Evolutionary conservation across 30 jellyfish, hydroid and myxozoan genomes (phyloP).

Genomic region (Hydractinia echinata): DNA sequence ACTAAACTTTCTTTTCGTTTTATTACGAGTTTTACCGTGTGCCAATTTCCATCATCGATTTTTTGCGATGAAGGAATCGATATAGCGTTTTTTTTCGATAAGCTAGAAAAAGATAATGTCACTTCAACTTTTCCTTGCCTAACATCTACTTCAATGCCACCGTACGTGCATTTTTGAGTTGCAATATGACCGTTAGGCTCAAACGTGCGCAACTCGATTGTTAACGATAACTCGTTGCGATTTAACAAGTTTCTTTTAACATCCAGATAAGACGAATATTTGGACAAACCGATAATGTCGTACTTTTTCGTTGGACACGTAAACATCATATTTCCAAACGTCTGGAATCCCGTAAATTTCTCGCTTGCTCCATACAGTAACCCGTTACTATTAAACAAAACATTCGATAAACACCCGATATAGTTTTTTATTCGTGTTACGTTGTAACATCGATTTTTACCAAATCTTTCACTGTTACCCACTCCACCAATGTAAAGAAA

Average conservation of each 20-base stretch:
- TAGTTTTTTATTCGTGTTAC: slow-evolving; percentile 34
- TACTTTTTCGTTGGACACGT: slow-evolving; percentile 38
- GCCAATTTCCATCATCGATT: slow-evolving; percentile 91
- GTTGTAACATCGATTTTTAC: slow-evolving; percentile 34
- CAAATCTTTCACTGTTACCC: slow-evolving; percentile 40
- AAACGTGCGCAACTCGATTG: slow-evolving; percentile 64
- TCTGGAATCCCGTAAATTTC: slow-evolving; percentile 35
- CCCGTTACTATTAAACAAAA: slow-evolving; percentile 57
- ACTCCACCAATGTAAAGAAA: slow-evolving; percentile 73
- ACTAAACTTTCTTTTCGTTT: slow-evolving; percentile 41
- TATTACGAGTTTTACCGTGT: slow-evolving; percentile 38
- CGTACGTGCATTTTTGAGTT: slow-evolving; percentile 49
- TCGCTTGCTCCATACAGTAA: slow-evolving; percentile 70
- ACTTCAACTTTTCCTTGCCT: slow-evolving; percentile 49
- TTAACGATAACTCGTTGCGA: slow-evolving; percentile 34
- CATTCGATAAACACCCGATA: slow-evolving; percentile 82
- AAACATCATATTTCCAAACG: slow-evolving; percentile 48
- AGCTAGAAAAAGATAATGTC: slow-evolving; percentile 52
- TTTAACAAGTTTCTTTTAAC: slow-evolving; percentile 31
- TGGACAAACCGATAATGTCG: slow-evolving; percentile 54
- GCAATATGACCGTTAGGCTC: slow-evolving; percentile 80
- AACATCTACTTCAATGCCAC: slow-evolving; percentile 60
- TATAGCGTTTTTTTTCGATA: slow-evolving; percentile 44
- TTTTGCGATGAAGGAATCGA: slow-evolving; percentile 38
- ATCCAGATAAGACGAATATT: slow-evolving; percentile 37